phyloP scores from a whole-genome alignment of 2,888 invertebrate species.

The Pecten maximus region DNA sequence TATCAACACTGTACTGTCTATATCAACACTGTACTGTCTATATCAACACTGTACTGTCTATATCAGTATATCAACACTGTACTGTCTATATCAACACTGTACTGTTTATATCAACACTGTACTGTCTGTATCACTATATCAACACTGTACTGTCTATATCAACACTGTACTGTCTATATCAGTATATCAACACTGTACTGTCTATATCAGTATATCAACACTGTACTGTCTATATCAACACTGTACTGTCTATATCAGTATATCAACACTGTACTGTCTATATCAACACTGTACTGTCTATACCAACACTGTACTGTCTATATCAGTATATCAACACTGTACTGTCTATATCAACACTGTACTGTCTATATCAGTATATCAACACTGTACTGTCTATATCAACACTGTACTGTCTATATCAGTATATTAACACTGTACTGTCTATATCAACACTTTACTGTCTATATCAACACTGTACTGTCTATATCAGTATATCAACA shows the following conservation, averaged over 20 bases:
- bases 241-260: not conserved
- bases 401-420: not conserved
- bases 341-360: not conserved
- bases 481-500: not conserved
- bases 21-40: not conserved
- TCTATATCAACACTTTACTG: too few relatives aligned
- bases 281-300: too few relatives aligned
- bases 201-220: not conserved
- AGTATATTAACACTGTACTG: not conserved
- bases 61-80: not conserved
- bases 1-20: not conserved
- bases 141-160: not conserved
- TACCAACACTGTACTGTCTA: not conserved
- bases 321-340: not conserved
- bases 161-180: not conserved
- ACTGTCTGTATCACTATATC: not conserved
- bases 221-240: not conserved
- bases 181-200: constrained; percentile 3
- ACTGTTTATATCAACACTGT: not conserved
- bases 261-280: not conserved
- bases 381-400: not conserved
- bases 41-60: not conserved
- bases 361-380: not conserved
- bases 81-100: not conserved
- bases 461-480: not conserved